phyloP scores from a whole-genome alignment of 2,797 vertebrate genomes.

The Lophius americanus region DNA sequence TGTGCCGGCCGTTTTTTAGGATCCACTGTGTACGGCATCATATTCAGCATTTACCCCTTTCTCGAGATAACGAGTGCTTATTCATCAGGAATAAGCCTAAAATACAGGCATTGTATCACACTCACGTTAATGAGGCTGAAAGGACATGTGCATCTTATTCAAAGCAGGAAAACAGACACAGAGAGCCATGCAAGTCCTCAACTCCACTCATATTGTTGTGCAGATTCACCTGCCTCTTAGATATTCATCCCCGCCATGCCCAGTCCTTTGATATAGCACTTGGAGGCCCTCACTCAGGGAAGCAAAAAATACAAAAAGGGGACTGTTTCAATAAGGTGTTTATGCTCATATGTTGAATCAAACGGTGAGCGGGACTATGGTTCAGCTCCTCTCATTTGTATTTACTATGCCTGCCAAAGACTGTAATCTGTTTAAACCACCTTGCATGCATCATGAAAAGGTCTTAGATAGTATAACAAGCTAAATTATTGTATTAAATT shows the following conservation, averaged over 20 bases:
- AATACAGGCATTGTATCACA: neutral
- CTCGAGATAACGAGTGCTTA: neutral
- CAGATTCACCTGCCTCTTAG: slow-evolving; percentile 70
- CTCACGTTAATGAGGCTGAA: slow-evolving; percentile 37
- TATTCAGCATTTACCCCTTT: neutral
- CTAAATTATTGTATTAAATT: neutral
- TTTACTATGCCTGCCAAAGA: slow-evolving; percentile 15
- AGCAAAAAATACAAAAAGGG: slow-evolving; percentile 51
- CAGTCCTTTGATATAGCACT: slow-evolving; percentile 78
- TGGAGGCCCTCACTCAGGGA: slow-evolving; percentile 35
- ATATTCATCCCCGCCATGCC: slow-evolving; percentile 51
- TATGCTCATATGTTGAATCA: slow-evolving; percentile 55
- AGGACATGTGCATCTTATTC: slow-evolving; percentile 36
- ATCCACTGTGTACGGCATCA: neutral
- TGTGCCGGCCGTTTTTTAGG: neutral
- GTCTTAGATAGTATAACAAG: neutral
- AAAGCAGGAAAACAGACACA: slow-evolving; percentile 49
- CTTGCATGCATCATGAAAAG: neutral
- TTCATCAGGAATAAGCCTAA: slow-evolving; percentile 3
- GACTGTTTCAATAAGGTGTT: slow-evolving; percentile 72
- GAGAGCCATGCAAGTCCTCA: slow-evolving; percentile 40
- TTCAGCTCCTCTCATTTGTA: neutral
- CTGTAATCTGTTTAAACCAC: neutral
- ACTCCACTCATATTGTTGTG: slow-evolving; percentile 77
- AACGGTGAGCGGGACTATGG: neutral